phyloP scores from a whole-genome alignment of 2,797 vertebrate genomes.

The Hephaestus fuliginosus region DNA sequence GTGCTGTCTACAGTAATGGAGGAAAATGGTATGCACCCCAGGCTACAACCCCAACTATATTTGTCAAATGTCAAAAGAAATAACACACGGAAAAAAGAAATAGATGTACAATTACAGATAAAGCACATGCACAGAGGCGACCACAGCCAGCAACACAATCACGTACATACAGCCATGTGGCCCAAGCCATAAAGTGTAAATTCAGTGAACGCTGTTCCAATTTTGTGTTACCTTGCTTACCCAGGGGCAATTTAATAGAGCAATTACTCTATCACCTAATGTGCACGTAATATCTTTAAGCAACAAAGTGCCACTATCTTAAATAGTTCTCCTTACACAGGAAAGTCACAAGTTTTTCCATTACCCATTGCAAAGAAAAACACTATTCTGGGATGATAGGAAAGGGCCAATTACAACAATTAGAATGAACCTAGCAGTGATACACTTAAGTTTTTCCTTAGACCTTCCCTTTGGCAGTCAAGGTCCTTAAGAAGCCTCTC shows the following conservation, averaged over 20 bases:
- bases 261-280: constrained; percentile 61
- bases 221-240: constrained; percentile 38
- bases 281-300: constrained; percentile 57
- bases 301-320: constrained; percentile 47
- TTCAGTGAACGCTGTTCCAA: constrained; percentile 28
- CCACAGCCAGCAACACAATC: neutral
- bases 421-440: constrained; percentile 26
- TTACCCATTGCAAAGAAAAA: constrained; percentile 41
- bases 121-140: neutral
- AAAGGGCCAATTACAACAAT: constrained; percentile 42
- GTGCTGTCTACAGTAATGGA: constrained; percentile 20
- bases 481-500: constrained; percentile 19
- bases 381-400: constrained; percentile 24
- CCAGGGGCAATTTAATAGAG: constrained; percentile 43
- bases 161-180: neutral
- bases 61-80: constrained; percentile 11
- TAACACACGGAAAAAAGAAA: constrained; percentile 11
- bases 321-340: constrained; percentile 45
- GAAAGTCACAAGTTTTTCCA: constrained; percentile 52
- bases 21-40: constrained; percentile 24
- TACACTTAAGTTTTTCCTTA: constrained; percentile 24
- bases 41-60: constrained; percentile 13
- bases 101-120: neutral
- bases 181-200: neutral
- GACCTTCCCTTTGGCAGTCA: constrained; percentile 26